These are phyloP conservation scores for Stichopus horrens DNA, from an alignment of 53 echinoderm and acorn worm genomes.

Conservation along the genomic window DNA sequence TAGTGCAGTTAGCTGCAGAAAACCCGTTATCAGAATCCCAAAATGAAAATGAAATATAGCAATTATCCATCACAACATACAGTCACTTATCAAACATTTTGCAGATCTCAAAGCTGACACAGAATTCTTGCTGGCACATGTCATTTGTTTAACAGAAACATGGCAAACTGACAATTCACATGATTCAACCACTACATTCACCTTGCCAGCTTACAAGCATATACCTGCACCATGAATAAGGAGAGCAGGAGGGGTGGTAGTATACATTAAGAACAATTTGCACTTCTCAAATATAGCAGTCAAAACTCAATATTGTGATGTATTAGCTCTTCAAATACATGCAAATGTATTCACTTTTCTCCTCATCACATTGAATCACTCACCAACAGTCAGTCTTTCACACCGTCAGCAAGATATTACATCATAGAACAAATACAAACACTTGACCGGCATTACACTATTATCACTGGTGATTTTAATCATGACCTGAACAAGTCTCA, in stretches of 20 bases:
- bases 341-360: not conserved
- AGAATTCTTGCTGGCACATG: conserved; percentile 17
- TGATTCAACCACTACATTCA: no score
- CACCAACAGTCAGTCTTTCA: not conserved
- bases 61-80: conserved; percentile 44
- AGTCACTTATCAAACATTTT: conserved; percentile 25
- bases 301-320: no score
- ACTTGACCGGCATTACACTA: conserved; percentile 3
- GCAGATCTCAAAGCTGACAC: conserved; percentile 16
- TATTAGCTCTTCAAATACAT: no score
- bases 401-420: not conserved
- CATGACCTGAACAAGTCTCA: conserved; percentile 13
- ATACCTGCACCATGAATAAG: not conserved
- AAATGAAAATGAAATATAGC: not conserved
- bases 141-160: conserved; percentile 45
- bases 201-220: no score
- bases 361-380: not conserved
- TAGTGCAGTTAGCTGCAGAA: not conserved
- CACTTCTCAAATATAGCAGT: not conserved
- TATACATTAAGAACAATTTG: not conserved
- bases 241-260: conserved; percentile 40
- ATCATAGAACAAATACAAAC: conserved; percentile 4
- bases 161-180: not conserved
- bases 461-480: conserved; percentile 39
- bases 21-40: conserved; percentile 2